Conservation (phyloP, 2,113 vertebrate species). For the Ranitomeya imitator region DNA sequence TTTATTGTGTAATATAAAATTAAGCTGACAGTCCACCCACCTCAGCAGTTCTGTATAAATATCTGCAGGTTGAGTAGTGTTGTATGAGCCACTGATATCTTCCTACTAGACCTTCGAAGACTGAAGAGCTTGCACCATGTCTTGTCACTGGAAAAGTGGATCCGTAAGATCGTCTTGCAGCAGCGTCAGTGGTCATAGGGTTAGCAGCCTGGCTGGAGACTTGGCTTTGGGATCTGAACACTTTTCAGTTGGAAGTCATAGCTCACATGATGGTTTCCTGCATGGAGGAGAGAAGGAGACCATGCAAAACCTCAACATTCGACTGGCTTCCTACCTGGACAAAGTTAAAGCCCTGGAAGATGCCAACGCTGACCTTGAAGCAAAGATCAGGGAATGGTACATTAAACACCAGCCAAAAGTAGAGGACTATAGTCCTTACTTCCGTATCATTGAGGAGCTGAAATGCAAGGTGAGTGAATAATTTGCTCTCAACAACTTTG, state of each 20-base stretch:
- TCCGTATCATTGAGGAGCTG: constrained; percentile 69
- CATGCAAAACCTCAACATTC: constrained; percentile 73
- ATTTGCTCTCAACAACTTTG: neutral
- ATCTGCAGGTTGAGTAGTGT: neutral
- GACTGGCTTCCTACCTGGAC: constrained; percentile 72
- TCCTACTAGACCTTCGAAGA: neutral
- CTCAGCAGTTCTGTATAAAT: constrained; percentile 5
- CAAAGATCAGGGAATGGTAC: constrained; percentile 58
- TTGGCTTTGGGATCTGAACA: constrained; percentile 35
- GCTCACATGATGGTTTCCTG: constrained; percentile 62
- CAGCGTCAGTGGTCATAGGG: constrained; percentile 7
- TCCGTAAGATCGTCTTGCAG: constrained; percentile 29
- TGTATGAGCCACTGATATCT: constrained; percentile 11
- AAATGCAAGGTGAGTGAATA: constrained; percentile 68
- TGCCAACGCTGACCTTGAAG: constrained; percentile 57
- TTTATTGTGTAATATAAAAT: constrained; percentile 19
- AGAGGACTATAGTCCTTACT: constrained; percentile 72
- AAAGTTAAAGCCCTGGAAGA: constrained; percentile 59
- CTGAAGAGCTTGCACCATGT: constrained; percentile 20
- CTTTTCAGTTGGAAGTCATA: constrained; percentile 35
- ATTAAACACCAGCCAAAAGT: constrained; percentile 62
- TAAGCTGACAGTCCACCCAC: constrained; percentile 8
- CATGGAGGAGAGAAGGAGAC: constrained; percentile 70
- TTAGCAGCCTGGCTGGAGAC: constrained; percentile 38
- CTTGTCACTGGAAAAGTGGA: constrained; percentile 52